phyloP scores from a whole-genome alignment of 2,113 vertebrate species.

The Hippocampus barbouri region DNA sequence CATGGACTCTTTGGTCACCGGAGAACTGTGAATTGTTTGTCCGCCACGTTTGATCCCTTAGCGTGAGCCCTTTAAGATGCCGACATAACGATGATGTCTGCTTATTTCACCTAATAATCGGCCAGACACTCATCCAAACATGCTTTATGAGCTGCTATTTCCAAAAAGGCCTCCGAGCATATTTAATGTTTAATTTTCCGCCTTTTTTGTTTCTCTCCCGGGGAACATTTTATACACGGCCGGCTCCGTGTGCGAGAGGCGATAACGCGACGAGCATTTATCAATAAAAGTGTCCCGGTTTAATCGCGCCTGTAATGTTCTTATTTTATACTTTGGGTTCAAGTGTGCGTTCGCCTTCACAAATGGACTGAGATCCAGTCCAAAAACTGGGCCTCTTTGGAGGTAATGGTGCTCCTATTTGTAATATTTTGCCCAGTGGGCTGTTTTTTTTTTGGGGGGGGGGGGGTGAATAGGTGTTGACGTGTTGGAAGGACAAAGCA shows the following conservation, averaged over 20 bases:
- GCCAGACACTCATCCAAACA: constrained; percentile 5
- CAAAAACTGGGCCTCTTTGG: neutral
- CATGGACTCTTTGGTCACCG: constrained; percentile 54
- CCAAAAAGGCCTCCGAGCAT: constrained; percentile 23
- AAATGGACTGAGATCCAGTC: neutral
- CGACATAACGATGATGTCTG: neutral
- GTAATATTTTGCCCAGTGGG: neutral
- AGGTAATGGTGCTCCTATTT: neutral
- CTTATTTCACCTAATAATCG: neutral
- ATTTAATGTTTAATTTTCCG: constrained; percentile 40
- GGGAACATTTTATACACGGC: constrained; percentile 39
- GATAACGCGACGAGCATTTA: constrained; percentile 18
- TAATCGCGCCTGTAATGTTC: neutral
- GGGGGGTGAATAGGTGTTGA: constrained; percentile 42
- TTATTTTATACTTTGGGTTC: neutral
- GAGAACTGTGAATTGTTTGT: constrained; percentile 21
- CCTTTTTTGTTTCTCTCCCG: constrained; percentile 30
- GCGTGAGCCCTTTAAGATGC: neutral
- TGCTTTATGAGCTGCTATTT: constrained; percentile 43
- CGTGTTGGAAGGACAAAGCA: constrained; percentile 38
- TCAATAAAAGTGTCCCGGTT: constrained; percentile 30
- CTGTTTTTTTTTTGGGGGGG: constrained; percentile 2
- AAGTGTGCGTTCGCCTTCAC: neutral
- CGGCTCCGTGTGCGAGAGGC: constrained; percentile 34
- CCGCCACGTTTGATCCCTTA: constrained; percentile 11